Percentiles rank a stretch among this genome's conserved stretches.
These are phyloP conservation scores for Nothoprocta pentlandii DNA, from an alignment of 2,113 vertebrate species.

Conservation along the genomic window DNA sequence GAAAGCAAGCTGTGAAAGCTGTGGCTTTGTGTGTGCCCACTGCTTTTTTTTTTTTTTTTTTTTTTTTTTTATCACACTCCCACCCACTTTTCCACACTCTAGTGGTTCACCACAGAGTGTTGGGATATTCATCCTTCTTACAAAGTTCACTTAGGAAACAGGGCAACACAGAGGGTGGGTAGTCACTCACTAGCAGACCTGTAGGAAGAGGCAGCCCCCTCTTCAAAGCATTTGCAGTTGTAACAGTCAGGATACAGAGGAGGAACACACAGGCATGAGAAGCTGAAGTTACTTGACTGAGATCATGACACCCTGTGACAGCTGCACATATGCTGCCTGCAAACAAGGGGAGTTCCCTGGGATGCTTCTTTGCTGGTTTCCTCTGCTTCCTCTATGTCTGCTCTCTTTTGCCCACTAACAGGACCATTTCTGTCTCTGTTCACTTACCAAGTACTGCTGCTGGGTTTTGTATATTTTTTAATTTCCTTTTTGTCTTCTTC, in stretches of 20 bases:
- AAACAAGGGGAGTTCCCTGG: not conserved
- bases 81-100: not conserved
- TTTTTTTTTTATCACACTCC: not conserved
- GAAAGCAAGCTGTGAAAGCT: not conserved
- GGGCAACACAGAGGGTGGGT: not conserved
- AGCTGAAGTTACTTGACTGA: not conserved
- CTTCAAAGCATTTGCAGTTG: not conserved
- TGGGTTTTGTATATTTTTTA: not conserved
- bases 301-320: not conserved
- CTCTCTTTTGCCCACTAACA: not conserved
- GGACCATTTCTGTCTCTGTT: not conserved
- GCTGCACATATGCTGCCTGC: not conserved
- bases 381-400: not conserved
- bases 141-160: not conserved
- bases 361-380: not conserved
- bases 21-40: not conserved
- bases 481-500: not conserved
- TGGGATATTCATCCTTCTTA: not conserved
- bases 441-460: not conserved
- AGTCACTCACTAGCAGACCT: not conserved
- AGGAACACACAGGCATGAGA: not conserved
- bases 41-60: not conserved
- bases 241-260: not conserved
- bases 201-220: not conserved
- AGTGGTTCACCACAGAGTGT: not conserved